Percentiles rank a stretch among this genome's conserved stretches.
Conservation (phyloP, 2,888 invertebrate genomes). For the Amphipyra berbera region DNA sequence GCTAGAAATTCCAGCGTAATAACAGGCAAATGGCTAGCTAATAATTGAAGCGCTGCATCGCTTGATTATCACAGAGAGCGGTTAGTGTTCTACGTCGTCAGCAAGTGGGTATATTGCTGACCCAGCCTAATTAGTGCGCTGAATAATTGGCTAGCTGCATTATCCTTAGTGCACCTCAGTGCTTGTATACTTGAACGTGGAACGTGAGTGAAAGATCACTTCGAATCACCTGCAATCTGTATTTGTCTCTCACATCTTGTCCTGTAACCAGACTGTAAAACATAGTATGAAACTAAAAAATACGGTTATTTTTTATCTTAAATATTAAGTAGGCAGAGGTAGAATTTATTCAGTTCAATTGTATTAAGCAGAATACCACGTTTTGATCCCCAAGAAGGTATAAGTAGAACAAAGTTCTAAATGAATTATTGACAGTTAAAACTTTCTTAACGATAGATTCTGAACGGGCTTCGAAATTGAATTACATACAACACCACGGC, state of each 20-base stretch:
- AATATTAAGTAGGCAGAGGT: no score
- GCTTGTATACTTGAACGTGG: conserved; percentile 3
- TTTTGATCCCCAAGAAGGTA: conserved; percentile 36
- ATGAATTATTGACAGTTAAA: conserved; percentile 53
- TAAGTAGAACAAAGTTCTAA: conserved; percentile 39
- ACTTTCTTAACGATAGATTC: conserved; percentile 54
- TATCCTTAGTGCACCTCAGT: conserved; percentile 37
- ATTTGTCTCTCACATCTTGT: not conserved
- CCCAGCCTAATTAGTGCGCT: conserved; percentile 40
- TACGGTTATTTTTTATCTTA: no score
- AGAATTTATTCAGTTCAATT: no score
- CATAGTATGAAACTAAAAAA: no score
- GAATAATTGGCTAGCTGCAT: conserved; percentile 31
- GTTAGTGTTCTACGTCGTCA: conserved; percentile 14
- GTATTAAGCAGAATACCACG: conserved; percentile 8
- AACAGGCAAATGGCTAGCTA: conserved; percentile 58
- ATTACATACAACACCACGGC: conserved; percentile 54
- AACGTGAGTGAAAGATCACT: not conserved
- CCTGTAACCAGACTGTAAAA: no score
- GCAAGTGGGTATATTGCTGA: conserved; percentile 32
- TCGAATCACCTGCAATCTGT: conserved; percentile 1
- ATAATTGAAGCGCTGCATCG: conserved; percentile 54
- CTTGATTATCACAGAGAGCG: conserved; percentile 51
- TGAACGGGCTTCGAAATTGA: conserved; percentile 51
- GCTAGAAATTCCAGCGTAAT: conserved; percentile 56